phyloP scores from a whole-genome alignment of 2,113 vertebrate species.

The Pycnonotus jocosus region DNA sequence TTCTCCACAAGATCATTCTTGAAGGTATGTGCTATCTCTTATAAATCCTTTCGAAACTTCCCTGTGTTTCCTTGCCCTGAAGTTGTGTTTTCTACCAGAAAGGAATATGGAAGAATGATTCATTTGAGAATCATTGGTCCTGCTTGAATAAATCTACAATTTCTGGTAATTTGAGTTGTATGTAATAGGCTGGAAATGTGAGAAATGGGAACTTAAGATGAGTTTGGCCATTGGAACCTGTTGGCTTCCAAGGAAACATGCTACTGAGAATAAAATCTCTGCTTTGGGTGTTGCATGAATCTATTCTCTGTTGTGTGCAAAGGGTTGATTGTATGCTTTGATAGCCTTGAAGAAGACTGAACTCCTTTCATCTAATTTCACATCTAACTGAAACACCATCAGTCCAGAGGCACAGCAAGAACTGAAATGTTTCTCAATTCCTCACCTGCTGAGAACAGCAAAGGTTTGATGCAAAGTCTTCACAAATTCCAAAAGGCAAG shows the following conservation, averaged over 20 bases:
- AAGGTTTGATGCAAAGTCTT: background rate
- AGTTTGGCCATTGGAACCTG: background rate
- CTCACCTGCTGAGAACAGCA: background rate
- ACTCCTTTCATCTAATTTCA: background rate
- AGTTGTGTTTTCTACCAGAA: accelerated
- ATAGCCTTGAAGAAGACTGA: background rate
- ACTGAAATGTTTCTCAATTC: background rate
- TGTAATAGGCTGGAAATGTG: background rate
- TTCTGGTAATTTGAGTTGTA: background rate
- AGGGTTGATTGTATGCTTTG: background rate
- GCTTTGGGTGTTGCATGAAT: background rate
- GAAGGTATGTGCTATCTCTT: background rate
- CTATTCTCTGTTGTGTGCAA: background rate
- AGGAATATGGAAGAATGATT: background rate
- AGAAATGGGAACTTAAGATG: background rate
- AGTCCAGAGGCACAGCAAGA: background rate
- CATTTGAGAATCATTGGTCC: background rate
- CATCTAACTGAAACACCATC: background rate
- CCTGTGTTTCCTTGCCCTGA: background rate
- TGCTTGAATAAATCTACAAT: background rate
- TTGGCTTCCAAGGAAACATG: background rate
- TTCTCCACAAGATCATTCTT: background rate
- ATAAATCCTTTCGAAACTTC: background rate
- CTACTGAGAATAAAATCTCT: background rate
- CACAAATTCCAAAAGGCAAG: background rate